phyloP scores from a whole-genome alignment of 2,797 vertebrate genomes.

The Acrossocheilus wenchowensis region DNA sequence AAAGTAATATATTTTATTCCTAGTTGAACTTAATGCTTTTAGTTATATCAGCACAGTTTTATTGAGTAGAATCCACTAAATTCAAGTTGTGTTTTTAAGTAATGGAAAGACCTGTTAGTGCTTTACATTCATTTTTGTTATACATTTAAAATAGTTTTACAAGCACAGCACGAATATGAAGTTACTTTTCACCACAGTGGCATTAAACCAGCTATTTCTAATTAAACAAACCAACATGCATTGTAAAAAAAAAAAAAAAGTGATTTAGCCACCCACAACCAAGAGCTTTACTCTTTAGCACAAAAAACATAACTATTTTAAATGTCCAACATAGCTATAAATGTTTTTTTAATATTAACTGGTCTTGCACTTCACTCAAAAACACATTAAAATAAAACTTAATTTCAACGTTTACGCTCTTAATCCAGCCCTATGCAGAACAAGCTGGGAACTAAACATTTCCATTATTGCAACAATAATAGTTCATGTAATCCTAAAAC shows the following conservation, averaged over 20 bases:
- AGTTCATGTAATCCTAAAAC: not conserved
- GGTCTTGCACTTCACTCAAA: not conserved
- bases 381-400: not conserved
- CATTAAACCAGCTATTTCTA: not conserved
- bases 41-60: not conserved
- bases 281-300: not conserved
- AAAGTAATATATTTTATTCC: not conserved
- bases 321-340: not conserved
- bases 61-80: not conserved
- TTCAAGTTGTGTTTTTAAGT: not conserved
- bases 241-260: no score
- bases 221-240: no score
- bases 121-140: not conserved
- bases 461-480: not conserved
- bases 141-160: not conserved
- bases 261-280: no score
- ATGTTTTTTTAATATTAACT: not conserved
- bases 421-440: not conserved
- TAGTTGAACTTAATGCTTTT: not conserved
- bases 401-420: not conserved
- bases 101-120: not conserved
- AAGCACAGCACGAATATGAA: not conserved
- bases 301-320: not conserved
- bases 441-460: not conserved
- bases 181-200: not conserved